Conservation (phyloP, 2,113 vertebrate genomes). For the Pica pica region DNA sequence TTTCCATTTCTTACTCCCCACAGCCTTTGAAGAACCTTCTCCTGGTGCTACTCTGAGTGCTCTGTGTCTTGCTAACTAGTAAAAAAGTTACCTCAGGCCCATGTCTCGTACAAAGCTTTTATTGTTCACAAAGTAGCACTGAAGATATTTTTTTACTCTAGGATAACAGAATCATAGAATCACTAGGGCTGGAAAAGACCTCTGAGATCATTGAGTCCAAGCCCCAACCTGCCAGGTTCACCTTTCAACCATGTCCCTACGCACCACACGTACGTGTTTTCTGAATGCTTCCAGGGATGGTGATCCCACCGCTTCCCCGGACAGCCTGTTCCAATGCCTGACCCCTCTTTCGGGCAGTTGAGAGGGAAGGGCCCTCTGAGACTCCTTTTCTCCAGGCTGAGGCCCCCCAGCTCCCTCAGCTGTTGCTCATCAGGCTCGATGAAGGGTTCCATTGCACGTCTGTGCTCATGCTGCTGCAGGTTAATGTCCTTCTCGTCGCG, state of each 20-base stretch:
- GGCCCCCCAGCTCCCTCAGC: neutral
- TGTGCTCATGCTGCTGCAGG: neutral
- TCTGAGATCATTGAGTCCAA: neutral
- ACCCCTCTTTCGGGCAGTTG: no score
- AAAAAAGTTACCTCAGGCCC: neutral
- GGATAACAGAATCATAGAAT: neutral
- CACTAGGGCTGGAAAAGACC: neutral
- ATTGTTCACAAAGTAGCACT: neutral
- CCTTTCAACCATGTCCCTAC: neutral
- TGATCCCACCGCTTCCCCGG: neutral
- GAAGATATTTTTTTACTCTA: neutral
- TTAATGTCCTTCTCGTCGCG: no score
- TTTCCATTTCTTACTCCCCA: neutral
- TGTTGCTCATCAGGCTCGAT: neutral
- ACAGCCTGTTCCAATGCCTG: no score
- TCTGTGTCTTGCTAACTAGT: no score
- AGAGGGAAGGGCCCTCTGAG: neutral
- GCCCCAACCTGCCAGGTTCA: no score
- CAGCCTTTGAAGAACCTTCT: no score
- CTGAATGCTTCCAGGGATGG: neutral
- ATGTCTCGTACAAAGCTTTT: rapidly evolving
- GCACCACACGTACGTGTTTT: no score
- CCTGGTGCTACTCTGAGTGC: rapidly evolving
- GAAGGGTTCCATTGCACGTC: neutral
- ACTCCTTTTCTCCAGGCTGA: neutral